Conservation (phyloP, 2,797 vertebrate species). For the Thripadectes ignobilis region DNA sequence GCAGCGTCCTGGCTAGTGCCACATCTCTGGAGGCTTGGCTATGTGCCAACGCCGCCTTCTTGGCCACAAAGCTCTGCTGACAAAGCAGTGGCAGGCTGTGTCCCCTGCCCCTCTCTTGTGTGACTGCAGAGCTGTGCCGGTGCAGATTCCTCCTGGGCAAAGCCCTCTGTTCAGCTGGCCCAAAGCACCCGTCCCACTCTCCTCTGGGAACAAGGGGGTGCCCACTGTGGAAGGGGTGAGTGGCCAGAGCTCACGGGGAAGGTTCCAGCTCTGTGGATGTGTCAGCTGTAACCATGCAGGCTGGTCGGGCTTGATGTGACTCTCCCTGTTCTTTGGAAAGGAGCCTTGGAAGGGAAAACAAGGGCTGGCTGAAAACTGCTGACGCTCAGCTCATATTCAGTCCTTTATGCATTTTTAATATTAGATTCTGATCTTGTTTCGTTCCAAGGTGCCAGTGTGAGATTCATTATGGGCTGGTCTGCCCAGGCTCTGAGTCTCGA, state of each 20-base stretch:
- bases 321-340: background rate
- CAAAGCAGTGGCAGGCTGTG: fast-evolving
- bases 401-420: background rate
- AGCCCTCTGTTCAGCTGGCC: background rate
- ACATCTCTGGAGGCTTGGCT: fast-evolving
- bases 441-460: background rate
- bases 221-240: fast-evolving
- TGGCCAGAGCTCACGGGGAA: background rate
- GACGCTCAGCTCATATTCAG: background rate
- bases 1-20: background rate
- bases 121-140: background rate
- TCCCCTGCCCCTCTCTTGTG: background rate
- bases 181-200: background rate
- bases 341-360: background rate
- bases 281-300: fast-evolving
- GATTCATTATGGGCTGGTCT: background rate
- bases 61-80: background rate
- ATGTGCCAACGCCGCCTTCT: background rate
- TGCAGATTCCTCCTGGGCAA: background rate
- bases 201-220: fast-evolving
- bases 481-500: background rate
- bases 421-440: background rate
- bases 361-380: background rate
- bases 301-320: fast-evolving
- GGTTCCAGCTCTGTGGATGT: background rate